phyloP scores from a whole-genome alignment of 1,140 invertebrate species.

The Aphelinus certus region DNA sequence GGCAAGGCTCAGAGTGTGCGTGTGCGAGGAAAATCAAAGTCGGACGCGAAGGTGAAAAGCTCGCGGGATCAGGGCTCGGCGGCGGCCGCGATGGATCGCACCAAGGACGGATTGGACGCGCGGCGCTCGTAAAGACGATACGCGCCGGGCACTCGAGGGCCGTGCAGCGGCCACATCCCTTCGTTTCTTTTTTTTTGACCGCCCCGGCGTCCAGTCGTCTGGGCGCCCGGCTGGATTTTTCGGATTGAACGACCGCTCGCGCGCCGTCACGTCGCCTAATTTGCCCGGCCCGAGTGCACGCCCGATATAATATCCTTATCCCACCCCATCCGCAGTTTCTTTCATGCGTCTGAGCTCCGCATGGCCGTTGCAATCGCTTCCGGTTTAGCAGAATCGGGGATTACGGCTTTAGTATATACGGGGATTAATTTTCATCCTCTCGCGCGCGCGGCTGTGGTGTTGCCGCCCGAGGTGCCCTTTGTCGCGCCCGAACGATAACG shows the following conservation, averaged over 20 bases:
- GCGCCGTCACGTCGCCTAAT: neutral
- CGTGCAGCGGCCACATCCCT: no score
- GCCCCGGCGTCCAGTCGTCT: neutral
- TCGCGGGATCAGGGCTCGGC: neutral
- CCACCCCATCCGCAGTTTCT: neutral
- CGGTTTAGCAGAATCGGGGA: neutral
- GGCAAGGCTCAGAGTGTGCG: neutral
- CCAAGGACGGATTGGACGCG: constrained; percentile 8
- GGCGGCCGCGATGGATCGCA: no score
- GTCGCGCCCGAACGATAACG: no score
- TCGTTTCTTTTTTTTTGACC: neutral
- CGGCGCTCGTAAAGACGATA: neutral
- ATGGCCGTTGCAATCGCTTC: constrained; percentile 1
- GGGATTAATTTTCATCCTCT: no score
- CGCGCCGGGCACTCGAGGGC: no score
- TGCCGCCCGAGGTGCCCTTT: no score
- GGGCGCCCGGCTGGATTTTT: no score
- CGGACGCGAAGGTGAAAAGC: constrained; percentile 9
- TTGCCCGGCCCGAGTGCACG: neutral
- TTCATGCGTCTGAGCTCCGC: no score
- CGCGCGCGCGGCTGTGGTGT: no score
- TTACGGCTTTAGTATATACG: no score
- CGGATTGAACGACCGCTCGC: no score
- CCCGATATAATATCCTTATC: neutral
- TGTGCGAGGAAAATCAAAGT: neutral